These are phyloP conservation scores for Pipistrellus kuhlii DNA, from an alignment of 2,797 vertebrate species.

Conservation along the genomic window DNA sequence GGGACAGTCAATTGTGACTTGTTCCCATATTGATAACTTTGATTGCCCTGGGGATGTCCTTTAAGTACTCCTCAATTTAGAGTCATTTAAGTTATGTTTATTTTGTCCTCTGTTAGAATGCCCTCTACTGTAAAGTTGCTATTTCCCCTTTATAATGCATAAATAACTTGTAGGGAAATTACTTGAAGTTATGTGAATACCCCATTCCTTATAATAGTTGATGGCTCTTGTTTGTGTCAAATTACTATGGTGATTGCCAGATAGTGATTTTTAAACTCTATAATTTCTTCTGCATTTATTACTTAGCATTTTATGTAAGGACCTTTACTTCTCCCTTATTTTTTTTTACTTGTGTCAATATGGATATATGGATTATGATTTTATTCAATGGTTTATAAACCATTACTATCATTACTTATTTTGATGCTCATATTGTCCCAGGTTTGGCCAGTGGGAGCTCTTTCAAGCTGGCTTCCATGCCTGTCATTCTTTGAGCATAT, in stretches of 20 bases:
- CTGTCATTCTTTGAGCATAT: background rate
- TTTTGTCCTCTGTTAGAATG: background rate
- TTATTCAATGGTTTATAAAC: background rate
- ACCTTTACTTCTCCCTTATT: background rate
- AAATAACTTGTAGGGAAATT: background rate
- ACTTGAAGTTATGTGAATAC: background rate
- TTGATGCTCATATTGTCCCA: background rate
- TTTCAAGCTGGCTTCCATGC: background rate
- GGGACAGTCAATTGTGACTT: background rate
- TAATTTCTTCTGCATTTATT: background rate
- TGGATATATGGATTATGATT: background rate
- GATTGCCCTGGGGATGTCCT: background rate
- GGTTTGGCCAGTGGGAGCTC: background rate
- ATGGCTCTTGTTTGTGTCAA: background rate
- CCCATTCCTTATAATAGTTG: background rate
- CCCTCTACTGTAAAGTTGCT: background rate
- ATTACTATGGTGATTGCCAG: background rate
- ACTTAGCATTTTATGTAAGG: background rate
- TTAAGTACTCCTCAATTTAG: background rate
- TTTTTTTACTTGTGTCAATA: background rate
- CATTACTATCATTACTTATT: background rate
- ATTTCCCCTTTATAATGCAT: background rate
- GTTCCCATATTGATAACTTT: background rate
- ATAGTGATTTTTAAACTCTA: background rate
- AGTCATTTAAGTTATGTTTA: constrained; percentile 38